These are phyloP conservation scores for Darevskia nairensis DNA, from an alignment of 2,797 vertebrate genomes.

Conservation along the genomic window DNA sequence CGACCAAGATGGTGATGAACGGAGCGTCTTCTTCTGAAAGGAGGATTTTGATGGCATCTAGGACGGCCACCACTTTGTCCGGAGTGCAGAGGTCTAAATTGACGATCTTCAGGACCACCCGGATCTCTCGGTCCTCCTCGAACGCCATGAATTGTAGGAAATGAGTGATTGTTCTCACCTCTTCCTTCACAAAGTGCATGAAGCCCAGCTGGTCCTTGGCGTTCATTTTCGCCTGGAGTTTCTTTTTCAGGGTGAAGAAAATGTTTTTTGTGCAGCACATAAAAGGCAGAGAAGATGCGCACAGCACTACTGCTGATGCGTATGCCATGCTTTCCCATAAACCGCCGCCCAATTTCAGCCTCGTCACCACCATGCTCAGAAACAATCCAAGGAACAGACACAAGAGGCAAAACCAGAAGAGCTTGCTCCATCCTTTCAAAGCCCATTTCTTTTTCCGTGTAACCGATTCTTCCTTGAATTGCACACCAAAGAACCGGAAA, in stretches of 20 bases:
- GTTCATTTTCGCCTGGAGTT: conserved; percentile 77
- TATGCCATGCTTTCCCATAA: neutral
- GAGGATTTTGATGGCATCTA: conserved; percentile 83
- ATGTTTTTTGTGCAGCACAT: conserved; percentile 77
- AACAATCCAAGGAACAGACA: neutral
- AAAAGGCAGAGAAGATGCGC: conserved; percentile 51
- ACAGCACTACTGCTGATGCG: conserved; percentile 72
- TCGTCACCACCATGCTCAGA: neutral
- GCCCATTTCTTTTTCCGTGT: conserved; percentile 65
- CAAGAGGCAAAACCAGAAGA: too few species aligned
- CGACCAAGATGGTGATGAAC: conserved; percentile 82
- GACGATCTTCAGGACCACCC: conserved; percentile 81
- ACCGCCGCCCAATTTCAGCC: neutral
- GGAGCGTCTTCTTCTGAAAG: conserved; percentile 82
- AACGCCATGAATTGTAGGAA: conserved; percentile 83
- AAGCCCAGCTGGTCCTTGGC: conserved; percentile 76
- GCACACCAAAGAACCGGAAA: conserved; percentile 63
- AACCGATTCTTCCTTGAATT: conserved; percentile 48
- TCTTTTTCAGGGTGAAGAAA: conserved; percentile 72
- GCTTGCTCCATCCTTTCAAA: neutral
- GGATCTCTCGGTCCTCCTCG: conserved; percentile 79
- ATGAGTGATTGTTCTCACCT: conserved; percentile 77
- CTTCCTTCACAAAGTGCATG: conserved; percentile 83
- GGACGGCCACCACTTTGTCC: conserved; percentile 77
- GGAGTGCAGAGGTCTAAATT: conserved; percentile 81